These are phyloP conservation scores for Drosophila pachea DNA, from an alignment of 1,140 invertebrate genomes.

Conservation along the genomic window DNA sequence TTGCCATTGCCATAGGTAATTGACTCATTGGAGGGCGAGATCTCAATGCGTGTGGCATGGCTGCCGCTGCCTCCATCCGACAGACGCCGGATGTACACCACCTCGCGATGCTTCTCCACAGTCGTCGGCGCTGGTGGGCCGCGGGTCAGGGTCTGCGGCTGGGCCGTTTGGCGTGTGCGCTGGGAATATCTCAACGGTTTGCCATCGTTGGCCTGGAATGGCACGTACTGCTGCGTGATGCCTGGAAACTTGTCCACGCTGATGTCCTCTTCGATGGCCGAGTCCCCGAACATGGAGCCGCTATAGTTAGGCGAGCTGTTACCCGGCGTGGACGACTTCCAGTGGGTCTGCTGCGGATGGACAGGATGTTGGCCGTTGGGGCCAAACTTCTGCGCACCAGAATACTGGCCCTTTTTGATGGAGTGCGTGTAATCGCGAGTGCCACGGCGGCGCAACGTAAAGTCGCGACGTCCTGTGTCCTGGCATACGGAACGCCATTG, in stretches of 20 bases:
- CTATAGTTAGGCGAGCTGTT: conserved; percentile 78
- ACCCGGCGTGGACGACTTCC: conserved; percentile 77
- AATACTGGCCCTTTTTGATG: conserved; percentile 79
- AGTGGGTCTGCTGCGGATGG: conserved; percentile 59
- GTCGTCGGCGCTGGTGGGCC: conserved; percentile 26
- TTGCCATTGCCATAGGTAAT: conserved; percentile 71
- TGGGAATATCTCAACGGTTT: conserved; percentile 70
- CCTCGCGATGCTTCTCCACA: conserved; percentile 71
- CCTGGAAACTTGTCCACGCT: conserved; percentile 78
- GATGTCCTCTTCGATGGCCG: conserved; percentile 78
- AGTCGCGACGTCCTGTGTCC: conserved; percentile 80
- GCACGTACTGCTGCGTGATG: conserved; percentile 68
- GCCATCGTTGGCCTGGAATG: conserved; percentile 65
- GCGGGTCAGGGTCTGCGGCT: conserved; percentile 53
- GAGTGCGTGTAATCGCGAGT: conserved; percentile 83
- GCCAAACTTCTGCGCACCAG: conserved; percentile 59
- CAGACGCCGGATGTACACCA: conserved; percentile 70
- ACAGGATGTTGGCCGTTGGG: conserved; percentile 38
- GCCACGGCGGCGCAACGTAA: conserved; percentile 81
- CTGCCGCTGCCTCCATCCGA: conserved; percentile 68
- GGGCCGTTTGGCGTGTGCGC: conserved; percentile 56
- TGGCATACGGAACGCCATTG: conserved; percentile 78
- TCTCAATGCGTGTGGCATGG: conserved; percentile 74
- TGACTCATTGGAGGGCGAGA: conserved; percentile 74
- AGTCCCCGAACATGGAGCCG: conserved; percentile 78